Evolutionary conservation across 2,113 vertebrate genomes (phyloP).

Genomic region (Psittacula cyanocephala): DNA sequence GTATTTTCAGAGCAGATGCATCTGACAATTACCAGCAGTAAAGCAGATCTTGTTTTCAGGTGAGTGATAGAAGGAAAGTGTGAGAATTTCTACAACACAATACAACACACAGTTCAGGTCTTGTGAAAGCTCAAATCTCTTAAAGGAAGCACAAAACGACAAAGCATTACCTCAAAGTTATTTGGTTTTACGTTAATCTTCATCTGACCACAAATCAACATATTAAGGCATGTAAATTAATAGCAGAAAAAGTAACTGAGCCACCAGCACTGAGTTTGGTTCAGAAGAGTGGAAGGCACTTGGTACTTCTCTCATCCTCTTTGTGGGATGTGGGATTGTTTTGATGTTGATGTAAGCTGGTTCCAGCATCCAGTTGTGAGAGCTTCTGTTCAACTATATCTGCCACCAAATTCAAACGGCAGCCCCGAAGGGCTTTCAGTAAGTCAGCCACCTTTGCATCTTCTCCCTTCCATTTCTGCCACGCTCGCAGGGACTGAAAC

Average conservation of each 20-base stretch:
- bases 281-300: background rate
- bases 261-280: background rate
- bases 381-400: conserved; percentile 71
- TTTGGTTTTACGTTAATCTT: background rate
- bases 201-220: background rate
- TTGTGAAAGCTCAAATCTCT: background rate
- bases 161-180: background rate
- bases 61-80: background rate
- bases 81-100: background rate
- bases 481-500: conserved; percentile 74
- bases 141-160: background rate
- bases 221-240: background rate
- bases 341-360: background rate
- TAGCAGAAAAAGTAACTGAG: background rate
- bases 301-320: background rate
- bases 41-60: background rate
- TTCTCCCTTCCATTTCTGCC: conserved; percentile 68
- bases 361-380: background rate
- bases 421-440: conserved; percentile 73
- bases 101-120: background rate
- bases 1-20: background rate
- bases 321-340: background rate
- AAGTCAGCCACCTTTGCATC: conserved; percentile 67
- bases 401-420: conserved; percentile 79
- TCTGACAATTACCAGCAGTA: background rate